Evolutionary conservation across 2,888 invertebrate species (phyloP).

Genomic region (Xestia c-nigrum): DNA sequence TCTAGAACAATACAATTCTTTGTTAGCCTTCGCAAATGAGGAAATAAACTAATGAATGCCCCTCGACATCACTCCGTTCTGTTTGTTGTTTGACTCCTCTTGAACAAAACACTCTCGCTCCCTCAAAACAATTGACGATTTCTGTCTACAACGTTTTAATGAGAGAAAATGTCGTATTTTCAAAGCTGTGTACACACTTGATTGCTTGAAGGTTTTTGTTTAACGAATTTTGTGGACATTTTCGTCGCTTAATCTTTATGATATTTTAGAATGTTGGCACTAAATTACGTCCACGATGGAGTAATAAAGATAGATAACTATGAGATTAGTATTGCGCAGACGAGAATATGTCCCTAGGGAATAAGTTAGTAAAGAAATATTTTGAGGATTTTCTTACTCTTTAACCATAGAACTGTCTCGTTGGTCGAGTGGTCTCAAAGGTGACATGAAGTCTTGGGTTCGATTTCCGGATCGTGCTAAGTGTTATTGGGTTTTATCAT

Average conservation of each 20-base stretch:
- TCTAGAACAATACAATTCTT: conserved; percentile 31
- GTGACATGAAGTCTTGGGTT: no score
- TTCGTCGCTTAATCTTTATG: not conserved
- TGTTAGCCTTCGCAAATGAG: conserved; percentile 36
- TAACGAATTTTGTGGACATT: conserved; percentile 19
- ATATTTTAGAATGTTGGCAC: conserved; percentile 2
- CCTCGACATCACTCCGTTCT: conserved; percentile 31
- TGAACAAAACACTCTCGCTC: conserved; percentile 37
- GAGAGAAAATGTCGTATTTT: conserved; percentile 19
- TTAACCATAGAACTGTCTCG: no score
- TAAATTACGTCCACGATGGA: not conserved
- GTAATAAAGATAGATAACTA: not conserved
- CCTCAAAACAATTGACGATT: conserved; percentile 49
- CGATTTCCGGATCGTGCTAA: no score
- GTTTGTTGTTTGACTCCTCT: conserved; percentile 38
- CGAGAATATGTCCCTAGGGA: not conserved
- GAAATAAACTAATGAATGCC: conserved; percentile 55
- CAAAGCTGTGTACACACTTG: conserved; percentile 19
- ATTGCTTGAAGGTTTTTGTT: not conserved
- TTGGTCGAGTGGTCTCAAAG: not conserved
- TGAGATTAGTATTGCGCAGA: not conserved
- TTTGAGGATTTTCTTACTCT: not conserved
- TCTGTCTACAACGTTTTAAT: conserved; percentile 18
- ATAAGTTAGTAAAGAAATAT: not conserved
- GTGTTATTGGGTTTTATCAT: no score